Evolutionary conservation across 1,140 invertebrate species (phyloP).

Genomic region (Portunus trituberculatus): DNA sequence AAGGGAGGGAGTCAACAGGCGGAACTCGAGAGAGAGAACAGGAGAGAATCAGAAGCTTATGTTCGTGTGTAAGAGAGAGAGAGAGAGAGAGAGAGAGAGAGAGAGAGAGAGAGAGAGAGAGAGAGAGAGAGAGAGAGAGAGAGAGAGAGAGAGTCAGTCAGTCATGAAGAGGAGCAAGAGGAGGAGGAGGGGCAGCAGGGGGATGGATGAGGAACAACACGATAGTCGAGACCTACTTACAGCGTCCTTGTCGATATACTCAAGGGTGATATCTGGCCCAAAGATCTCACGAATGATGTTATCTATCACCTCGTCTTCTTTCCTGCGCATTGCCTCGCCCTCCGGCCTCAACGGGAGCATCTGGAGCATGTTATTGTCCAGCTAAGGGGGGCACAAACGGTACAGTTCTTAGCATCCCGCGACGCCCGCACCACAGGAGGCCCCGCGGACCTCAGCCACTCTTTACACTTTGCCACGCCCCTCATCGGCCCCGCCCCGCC

Average conservation of each 20-base stretch:
- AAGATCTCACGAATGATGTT: conserved; percentile 79
- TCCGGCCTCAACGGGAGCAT: conserved; percentile 77
- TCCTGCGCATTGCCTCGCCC: conserved; percentile 67
- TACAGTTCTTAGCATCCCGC: neutral
- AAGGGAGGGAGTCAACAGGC: neutral
- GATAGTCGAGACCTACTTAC: conserved; percentile 77
- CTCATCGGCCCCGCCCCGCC: conserved; percentile 2
- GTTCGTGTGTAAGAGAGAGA: neutral
- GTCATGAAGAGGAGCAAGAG: neutral
- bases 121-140: conserved; percentile 28
- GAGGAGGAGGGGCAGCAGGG: neutral
- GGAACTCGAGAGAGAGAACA: neutral
- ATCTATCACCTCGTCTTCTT: conserved; percentile 79
- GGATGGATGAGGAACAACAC: neutral
- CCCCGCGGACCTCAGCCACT: conserved; percentile 7
- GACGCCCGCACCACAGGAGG: neutral
- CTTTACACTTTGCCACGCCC: neutral
- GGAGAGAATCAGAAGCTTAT: neutral
- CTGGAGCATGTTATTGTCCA: conserved; percentile 76
- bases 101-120: neutral
- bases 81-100: neutral
- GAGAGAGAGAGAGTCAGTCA: neutral
- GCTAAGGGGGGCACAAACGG: conserved; percentile 66
- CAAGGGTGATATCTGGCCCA: conserved; percentile 79
- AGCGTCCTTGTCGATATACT: conserved; percentile 79